Percentiles rank a stretch among this genome's conserved stretches.
Evolutionary conservation across 2,888 invertebrate genomes (phyloP).

Genomic region (Teleogryllus oceanicus): DNA sequence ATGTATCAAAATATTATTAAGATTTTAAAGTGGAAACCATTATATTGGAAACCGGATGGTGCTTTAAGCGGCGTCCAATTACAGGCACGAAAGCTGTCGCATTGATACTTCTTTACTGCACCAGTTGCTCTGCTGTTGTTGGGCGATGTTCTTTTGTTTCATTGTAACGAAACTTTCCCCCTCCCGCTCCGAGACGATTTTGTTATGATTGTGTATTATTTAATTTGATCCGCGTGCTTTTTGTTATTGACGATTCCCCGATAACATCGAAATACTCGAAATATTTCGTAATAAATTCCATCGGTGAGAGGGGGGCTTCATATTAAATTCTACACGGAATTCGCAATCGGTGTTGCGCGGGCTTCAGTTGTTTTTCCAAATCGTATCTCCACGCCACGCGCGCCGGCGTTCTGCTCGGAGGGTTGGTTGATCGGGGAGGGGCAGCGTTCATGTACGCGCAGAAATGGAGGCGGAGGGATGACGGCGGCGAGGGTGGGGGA

Average conservation of each 20-base stretch:
- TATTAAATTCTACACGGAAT: not conserved
- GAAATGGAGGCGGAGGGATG: not conserved
- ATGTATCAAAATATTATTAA: not conserved
- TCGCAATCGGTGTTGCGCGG: not conserved
- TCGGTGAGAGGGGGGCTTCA: not conserved
- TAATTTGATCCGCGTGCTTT: not conserved
- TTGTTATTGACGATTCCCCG: slow-evolving; percentile 1
- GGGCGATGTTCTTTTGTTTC: no score
- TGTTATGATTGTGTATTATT: not conserved
- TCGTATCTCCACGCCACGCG: not conserved
- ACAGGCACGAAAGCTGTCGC: no score
- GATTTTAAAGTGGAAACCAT: not conserved
- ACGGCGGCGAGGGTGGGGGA: not conserved
- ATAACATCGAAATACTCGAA: not conserved
- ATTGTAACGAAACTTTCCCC: no score
- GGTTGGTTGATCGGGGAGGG: no score
- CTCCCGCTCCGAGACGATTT: no score
- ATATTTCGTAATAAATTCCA: slow-evolving; percentile 9
- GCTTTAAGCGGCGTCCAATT: no score
- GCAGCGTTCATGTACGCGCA: no score
- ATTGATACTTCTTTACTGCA: no score
- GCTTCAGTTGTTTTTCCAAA: not conserved
- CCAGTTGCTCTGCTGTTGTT: no score
- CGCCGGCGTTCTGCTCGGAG: no score
- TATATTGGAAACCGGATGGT: not conserved